Base-by-base conservation (phyloP, 2,113 vertebrate genomes). In the Typhlomys cinereus region DNA sequence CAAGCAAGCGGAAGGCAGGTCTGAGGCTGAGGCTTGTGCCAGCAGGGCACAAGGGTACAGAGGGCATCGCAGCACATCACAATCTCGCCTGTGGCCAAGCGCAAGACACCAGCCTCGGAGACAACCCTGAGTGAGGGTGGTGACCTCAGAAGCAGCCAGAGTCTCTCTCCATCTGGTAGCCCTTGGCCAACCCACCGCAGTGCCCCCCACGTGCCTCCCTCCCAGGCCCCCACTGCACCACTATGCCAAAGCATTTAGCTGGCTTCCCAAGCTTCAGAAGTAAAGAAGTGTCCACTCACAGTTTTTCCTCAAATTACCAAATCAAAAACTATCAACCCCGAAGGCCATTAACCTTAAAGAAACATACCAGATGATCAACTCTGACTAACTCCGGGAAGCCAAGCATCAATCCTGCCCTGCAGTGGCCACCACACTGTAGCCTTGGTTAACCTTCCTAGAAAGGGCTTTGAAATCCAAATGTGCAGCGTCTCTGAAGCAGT, bases 291-390 rank as follows among this genome's bases (percentile, higher is more conserved):
- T 14, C 46, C 17, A 36, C 23, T 34, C 39, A 34, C 2, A 46
- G 79, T 75, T 90, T 75, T 50, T 78, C 83, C 85, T 89, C 88
- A 34, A 73, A 88, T 89, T 46, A 90, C 73, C 64, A 12, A 81
- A 48, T 73, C 64, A 85, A 91, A 70, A 74, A 89, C 41, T 27
- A 73, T 57, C 48, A 83, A 89, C 54, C 17, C 82, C 89, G 27
- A 66, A 92, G 61, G n/a, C n/a, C n/a, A n/a, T 57, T 54, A 83
- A 89, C 54, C 17, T 85, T 91, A 23, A 66, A 92, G 61, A 59
- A 59, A 50, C 9, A 44, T 21, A 74, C 25, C 27, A 48, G 48
- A 41, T n/a, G 15, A 71, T 31, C 21, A 81, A 64, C 21, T 52
- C n/a, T 15, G 48, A 62, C 31, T 6, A 39, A n/a, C n/a, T n/a